These are phyloP conservation scores for Euphydryas editha DNA, from an alignment of 2,888 invertebrate species.

Conservation along the genomic window DNA sequence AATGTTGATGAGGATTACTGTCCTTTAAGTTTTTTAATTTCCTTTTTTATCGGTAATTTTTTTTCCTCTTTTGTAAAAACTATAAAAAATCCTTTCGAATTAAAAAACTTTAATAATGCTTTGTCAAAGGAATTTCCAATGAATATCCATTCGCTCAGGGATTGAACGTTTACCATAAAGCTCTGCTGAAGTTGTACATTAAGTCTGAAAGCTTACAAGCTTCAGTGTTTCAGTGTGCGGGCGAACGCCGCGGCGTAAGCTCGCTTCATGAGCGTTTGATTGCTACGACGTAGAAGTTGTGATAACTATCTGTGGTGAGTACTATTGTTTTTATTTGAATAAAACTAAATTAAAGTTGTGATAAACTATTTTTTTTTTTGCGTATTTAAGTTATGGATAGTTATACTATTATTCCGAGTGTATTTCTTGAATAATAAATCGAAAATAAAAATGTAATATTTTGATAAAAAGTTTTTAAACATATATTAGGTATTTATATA, in stretches of 20 bases:
- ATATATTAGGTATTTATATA: too few relatives aligned
- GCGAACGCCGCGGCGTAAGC: neutral
- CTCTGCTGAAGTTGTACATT: neutral
- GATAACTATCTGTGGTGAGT: neutral
- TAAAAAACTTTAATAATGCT: neutral
- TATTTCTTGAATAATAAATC: too few relatives aligned
- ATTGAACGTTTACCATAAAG: neutral
- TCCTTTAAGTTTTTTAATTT: neutral
- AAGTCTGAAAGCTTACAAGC: slow-evolving; percentile 2
- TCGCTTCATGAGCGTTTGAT: neutral
- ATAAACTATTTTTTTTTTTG: neutral
- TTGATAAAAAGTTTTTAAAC: too few relatives aligned
- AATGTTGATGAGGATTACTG: too few relatives aligned
- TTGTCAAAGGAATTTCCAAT: neutral
- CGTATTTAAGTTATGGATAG: neutral
- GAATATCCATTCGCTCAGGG: slow-evolving; percentile 1
- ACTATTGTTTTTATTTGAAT: neutral
- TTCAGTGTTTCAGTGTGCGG: slow-evolving; percentile 8
- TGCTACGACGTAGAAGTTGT: neutral
- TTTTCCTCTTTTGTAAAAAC: neutral
- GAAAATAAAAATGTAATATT: too few relatives aligned
- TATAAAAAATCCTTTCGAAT: neutral
- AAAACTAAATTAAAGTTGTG: neutral
- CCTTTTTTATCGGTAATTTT: neutral
- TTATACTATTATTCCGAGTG: too few relatives aligned